These are phyloP conservation scores for Ceyx erithaca DNA, from an alignment of 2,797 vertebrate species.

Conservation along the genomic window DNA sequence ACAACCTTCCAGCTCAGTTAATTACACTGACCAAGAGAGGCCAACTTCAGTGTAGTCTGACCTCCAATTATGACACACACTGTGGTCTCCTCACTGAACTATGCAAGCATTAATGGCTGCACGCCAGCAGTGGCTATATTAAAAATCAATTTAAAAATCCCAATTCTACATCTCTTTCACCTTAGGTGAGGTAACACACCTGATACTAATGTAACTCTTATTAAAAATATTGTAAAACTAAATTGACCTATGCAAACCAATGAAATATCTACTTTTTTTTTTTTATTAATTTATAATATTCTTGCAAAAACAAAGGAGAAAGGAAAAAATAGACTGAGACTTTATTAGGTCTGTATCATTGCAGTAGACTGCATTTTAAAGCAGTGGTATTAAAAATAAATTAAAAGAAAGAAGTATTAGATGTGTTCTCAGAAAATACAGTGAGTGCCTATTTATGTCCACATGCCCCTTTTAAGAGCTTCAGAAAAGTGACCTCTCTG, in stretches of 20 bases:
- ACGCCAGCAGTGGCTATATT: constrained; percentile 4
- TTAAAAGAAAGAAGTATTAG: not conserved
- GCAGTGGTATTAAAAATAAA: not conserved
- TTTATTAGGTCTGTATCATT: not conserved
- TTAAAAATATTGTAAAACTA: not conserved
- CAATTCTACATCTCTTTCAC: not conserved
- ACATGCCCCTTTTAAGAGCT: not conserved
- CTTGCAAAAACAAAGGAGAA: not conserved
- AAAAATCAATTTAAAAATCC: constrained; percentile 20
- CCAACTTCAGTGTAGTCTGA: not conserved
- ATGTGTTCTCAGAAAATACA: not conserved
- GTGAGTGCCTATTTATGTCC: not conserved
- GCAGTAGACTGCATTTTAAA: not conserved
- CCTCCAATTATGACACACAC: not conserved
- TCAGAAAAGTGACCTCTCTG: not conserved
- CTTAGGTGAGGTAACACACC: constrained; percentile 5
- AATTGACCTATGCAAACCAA: not conserved
- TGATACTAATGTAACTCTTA: not conserved
- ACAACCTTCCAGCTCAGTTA: constrained; percentile 27
- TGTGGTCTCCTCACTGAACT: not conserved
- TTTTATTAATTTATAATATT: not conserved
- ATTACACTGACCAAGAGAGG: not conserved
- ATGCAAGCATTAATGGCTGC: not conserved
- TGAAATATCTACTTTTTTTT: not conserved
- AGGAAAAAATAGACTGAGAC: not conserved